phyloP scores from a whole-genome alignment of 2,797 vertebrate genomes.

The Pogoniulus pusillus region DNA sequence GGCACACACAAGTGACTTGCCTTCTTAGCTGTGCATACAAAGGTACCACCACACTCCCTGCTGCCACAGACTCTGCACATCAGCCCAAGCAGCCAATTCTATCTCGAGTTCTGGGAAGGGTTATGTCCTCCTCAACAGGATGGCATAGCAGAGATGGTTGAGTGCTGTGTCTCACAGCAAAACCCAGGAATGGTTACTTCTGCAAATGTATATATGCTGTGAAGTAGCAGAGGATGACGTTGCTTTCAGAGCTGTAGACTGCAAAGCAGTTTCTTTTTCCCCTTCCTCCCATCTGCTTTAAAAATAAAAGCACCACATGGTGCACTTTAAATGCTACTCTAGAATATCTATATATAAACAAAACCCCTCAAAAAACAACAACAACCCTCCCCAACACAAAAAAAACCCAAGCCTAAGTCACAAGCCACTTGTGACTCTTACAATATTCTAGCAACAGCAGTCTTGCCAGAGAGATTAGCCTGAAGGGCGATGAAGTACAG shows the following conservation, averaged over 20 bases:
- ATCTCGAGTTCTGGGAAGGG: not conserved
- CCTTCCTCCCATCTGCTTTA: not conserved
- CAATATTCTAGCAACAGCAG: not conserved
- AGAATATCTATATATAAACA: too few species aligned
- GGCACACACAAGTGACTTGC: rapidly evolving
- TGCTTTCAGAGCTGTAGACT: not conserved
- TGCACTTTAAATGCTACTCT: not conserved
- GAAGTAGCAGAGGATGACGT: not conserved
- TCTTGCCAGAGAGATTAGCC: not conserved
- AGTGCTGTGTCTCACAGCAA: not conserved
- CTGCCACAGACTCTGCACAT: not conserved
- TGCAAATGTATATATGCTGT: not conserved
- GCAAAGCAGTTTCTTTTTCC: not conserved
- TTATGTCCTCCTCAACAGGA: not conserved
- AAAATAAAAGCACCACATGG: not conserved
- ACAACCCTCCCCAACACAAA: too few species aligned
- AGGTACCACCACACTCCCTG: not conserved
- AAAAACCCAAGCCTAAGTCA: too few species aligned
- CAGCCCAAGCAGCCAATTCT: not conserved
- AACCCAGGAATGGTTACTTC: not conserved
- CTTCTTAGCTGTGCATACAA: rapidly evolving
- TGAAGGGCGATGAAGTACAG: not conserved
- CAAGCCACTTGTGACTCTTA: not conserved
- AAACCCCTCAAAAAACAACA: too few species aligned
- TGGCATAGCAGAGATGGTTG: rapidly evolving